These are phyloP conservation scores for Haplochromis vanheusdeni DNA, from an alignment of 2,113 vertebrate species.

Conservation along the genomic window DNA sequence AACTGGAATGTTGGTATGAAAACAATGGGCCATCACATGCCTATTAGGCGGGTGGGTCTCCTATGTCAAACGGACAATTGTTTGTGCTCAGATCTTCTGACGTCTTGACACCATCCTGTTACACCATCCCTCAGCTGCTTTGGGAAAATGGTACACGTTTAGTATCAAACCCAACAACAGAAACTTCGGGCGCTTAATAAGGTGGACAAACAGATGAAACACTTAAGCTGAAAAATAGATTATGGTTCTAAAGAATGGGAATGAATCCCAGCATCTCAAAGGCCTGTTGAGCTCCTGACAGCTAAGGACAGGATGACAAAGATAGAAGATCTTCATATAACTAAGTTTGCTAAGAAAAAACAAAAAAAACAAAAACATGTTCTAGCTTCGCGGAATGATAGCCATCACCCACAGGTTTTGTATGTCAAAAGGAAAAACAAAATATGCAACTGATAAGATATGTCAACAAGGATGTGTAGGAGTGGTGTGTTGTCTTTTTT, in stretches of 20 bases:
- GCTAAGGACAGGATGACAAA: background rate
- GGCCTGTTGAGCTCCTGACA: background rate
- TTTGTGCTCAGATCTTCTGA: background rate
- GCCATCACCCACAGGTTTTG: background rate
- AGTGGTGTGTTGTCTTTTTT: background rate
- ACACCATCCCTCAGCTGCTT: background rate
- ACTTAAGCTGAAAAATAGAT: background rate
- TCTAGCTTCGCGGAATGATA: background rate
- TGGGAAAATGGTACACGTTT: background rate
- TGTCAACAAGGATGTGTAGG: slow-evolving; percentile 2
- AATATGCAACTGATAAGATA: background rate
- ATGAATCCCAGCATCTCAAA: background rate
- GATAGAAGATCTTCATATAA: background rate
- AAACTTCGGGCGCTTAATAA: background rate
- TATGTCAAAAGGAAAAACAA: background rate
- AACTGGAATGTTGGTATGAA: background rate
- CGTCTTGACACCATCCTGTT: background rate
- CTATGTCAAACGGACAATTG: background rate
- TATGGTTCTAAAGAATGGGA: background rate
- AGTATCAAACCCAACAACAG: background rate
- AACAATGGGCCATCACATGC: background rate
- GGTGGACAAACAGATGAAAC: background rate
- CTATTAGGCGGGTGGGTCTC: background rate
- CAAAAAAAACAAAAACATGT: background rate
- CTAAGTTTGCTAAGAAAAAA: background rate